These are phyloP conservation scores for Gonocerus acuteangulatus DNA, from an alignment of 2,888 invertebrate genomes.

Conservation along the genomic window DNA sequence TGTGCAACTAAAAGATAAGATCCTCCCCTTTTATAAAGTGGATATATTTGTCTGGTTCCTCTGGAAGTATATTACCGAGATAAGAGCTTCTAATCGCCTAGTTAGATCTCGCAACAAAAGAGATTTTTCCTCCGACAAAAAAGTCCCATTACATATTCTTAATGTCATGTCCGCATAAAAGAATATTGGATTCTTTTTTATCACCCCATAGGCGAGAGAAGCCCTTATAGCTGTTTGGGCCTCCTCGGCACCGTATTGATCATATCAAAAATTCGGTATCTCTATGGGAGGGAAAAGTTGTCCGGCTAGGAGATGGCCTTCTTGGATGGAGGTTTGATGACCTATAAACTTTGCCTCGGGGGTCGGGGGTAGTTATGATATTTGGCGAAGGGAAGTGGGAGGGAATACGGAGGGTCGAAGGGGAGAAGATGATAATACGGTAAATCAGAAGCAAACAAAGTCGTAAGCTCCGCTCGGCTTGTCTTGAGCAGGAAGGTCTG, in stretches of 20 bases:
- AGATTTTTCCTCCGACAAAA: neutral
- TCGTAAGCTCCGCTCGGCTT: slow-evolving; percentile 31
- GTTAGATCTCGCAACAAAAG: slow-evolving; percentile 10
- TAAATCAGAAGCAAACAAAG: slow-evolving; percentile 37
- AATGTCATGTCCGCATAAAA: slow-evolving; percentile 11
- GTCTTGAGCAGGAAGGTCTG: slow-evolving; percentile 1
- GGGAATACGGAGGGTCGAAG: neutral
- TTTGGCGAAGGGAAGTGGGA: slow-evolving; percentile 10
- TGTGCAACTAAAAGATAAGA: too few relatives aligned
- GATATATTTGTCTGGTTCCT: neutral
- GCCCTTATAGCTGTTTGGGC: slow-evolving; percentile 8
- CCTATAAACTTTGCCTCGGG: slow-evolving; percentile 17
- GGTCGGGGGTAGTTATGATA: slow-evolving; percentile 25
- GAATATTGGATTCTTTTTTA: slow-evolving; percentile 25
- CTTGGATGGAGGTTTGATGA: slow-evolving; percentile 22
- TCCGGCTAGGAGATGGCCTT: neutral
- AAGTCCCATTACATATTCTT: neutral
- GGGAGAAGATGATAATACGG: slow-evolving; percentile 30
- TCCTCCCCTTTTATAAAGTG: too few relatives aligned
- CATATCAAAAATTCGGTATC: slow-evolving; percentile 21
- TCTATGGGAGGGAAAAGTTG: slow-evolving; percentile 15
- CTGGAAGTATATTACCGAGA: neutral
- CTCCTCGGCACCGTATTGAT: slow-evolving; percentile 18
- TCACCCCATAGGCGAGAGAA: slow-evolving; percentile 21
- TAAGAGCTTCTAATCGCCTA: slow-evolving; percentile 12